Conservation (phyloP, 2,888 invertebrate genomes). For the Drosophila ochracea region DNA sequence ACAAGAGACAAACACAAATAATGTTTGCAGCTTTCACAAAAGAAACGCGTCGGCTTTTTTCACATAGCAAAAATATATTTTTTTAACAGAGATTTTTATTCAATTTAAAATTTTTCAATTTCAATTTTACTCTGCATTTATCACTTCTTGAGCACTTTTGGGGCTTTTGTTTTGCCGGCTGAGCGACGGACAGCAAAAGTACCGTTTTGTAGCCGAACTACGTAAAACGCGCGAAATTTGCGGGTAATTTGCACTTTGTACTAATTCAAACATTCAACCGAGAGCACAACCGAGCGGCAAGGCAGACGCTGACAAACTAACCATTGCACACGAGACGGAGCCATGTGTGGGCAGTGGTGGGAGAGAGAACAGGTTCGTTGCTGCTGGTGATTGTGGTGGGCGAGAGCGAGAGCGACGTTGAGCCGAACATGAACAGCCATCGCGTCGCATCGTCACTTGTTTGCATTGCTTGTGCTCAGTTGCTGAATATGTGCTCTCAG, state of each 20-base stretch:
- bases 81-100: slow-evolving; percentile 28
- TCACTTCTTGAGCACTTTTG: slow-evolving; percentile 19
- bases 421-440: slow-evolving; percentile 33
- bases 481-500: slow-evolving; percentile 63
- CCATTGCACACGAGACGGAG: slow-evolving; percentile 26
- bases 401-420: slow-evolving; percentile 23
- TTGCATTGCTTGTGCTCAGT: slow-evolving; percentile 41
- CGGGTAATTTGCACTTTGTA: slow-evolving; percentile 21
- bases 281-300: slow-evolving; percentile 69
- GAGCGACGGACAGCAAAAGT: slow-evolving; percentile 44
- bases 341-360: slow-evolving; percentile 22
- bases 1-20: slow-evolving; percentile 21
- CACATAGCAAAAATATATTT: slow-evolving; percentile 27
- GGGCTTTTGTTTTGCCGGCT: slow-evolving; percentile 50
- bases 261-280: slow-evolving; percentile 47
- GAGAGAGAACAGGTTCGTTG: slow-evolving; percentile 35
- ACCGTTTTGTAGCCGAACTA: slow-evolving; percentile 46
- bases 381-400: slow-evolving; percentile 19
- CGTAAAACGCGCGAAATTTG: slow-evolving; percentile 61
- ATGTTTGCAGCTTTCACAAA: slow-evolving; percentile 23
- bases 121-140: slow-evolving; percentile 22
- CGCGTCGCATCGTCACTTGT: slow-evolving; percentile 55
- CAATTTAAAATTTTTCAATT: slow-evolving; percentile 40
- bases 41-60: slow-evolving; percentile 29
- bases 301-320: slow-evolving; percentile 72